Percentiles rank a stretch among this genome's conserved stretches.
Conservation (phyloP, 2,888 invertebrate genomes). For the Drepana falcataria region DNA sequence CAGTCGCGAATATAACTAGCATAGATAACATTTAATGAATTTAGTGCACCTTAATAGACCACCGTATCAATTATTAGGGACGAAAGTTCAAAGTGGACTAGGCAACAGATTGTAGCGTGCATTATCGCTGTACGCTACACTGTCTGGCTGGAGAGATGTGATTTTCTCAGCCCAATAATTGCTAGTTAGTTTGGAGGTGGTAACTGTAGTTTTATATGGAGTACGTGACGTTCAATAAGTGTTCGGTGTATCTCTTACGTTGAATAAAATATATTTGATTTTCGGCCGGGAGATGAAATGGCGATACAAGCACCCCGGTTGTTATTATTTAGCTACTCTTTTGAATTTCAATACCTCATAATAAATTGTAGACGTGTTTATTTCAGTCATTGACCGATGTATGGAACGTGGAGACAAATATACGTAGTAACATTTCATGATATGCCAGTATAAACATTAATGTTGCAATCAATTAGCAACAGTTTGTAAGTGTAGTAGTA, state of each 20-base stretch:
- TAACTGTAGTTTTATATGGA: no score
- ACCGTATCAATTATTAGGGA: not conserved
- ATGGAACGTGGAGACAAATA: not conserved
- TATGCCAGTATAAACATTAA: not conserved
- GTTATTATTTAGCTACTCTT: no score
- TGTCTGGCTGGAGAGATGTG: not conserved
- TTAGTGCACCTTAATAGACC: not conserved
- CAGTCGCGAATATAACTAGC: no score
- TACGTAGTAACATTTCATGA: not conserved
- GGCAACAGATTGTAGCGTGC: not conserved
- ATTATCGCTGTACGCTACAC: not conserved
- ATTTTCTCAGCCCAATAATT: not conserved
- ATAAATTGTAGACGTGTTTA: not conserved
- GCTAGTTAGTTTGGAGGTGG: no score
- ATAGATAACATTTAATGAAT: not conserved
- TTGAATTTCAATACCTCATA: no score
- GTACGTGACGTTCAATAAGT: no score
- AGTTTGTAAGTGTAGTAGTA: not conserved
- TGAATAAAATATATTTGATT: no score
- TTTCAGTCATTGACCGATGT: not conserved
- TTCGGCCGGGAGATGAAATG: no score
- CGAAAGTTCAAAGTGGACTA: not conserved
- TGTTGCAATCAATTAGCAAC: not conserved
- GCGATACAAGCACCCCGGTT: no score
- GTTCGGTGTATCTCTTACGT: no score